phyloP scores from a whole-genome alignment of 2,888 invertebrate species.

The Meganola albula region DNA sequence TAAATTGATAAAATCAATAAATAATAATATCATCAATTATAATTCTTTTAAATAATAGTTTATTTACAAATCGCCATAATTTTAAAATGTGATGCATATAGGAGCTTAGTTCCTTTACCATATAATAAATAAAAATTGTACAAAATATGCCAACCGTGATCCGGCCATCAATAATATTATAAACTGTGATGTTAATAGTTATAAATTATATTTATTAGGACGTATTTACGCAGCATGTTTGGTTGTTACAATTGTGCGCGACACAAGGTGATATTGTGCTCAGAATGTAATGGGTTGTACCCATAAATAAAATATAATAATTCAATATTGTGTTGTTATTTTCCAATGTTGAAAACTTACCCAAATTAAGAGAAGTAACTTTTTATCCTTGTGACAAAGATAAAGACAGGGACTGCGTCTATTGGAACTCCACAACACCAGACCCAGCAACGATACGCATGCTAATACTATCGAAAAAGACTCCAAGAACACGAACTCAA shows the following conservation, averaged over 20 bases:
- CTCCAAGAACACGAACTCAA: too few species aligned
- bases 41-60: too few species aligned
- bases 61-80: not conserved
- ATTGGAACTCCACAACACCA: too few species aligned
- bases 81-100: not conserved
- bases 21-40: too few species aligned
- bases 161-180: slow-evolving; percentile 40
- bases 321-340: slow-evolving; percentile 6
- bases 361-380: too few species aligned
- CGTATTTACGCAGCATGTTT: slow-evolving; percentile 33
- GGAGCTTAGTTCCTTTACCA: not conserved
- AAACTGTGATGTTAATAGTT: slow-evolving; percentile 61
- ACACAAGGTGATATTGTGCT: slow-evolving; percentile 65
- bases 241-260: slow-evolving; percentile 40
- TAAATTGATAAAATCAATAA: too few species aligned
- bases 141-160: slow-evolving; percentile 20
- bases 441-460: too few species aligned
- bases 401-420: too few species aligned
- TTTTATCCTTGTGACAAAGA: too few species aligned
- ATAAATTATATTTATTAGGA: slow-evolving; percentile 44
- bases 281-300: slow-evolving; percentile 47
- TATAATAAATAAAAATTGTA: slow-evolving; percentile 8
- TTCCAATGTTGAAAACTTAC: too few species aligned
- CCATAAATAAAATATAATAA: slow-evolving; percentile 21
- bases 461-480: too few species aligned